phyloP scores from a whole-genome alignment of 2,113 vertebrate species.

The Climacteris rufus region DNA sequence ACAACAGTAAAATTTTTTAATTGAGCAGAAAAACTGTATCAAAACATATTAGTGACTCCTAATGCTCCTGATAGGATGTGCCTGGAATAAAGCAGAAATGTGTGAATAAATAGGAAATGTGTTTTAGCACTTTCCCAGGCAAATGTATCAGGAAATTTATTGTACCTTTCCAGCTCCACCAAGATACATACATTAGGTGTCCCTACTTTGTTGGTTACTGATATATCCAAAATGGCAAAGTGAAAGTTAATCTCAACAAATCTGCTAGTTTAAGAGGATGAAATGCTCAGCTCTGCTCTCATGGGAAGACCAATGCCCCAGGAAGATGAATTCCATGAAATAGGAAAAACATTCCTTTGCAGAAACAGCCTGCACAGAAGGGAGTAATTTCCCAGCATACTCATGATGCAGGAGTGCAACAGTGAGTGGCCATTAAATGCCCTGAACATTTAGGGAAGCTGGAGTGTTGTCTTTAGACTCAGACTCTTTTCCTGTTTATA shows the following conservation, averaged over 20 bases:
- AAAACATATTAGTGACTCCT: not conserved
- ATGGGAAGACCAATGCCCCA: not conserved
- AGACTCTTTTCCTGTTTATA: not conserved
- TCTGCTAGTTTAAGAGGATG: not conserved
- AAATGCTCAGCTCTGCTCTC: not conserved
- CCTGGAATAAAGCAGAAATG: not conserved
- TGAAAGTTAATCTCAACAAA: not conserved
- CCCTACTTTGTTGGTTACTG: not conserved
- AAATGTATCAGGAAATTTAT: not conserved
- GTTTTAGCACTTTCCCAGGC: not conserved
- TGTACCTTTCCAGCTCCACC: not conserved
- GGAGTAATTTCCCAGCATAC: not conserved
- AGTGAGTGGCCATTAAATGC: not conserved
- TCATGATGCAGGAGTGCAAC: rapidly evolving
- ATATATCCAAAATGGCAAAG: not conserved
- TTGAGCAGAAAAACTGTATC: not conserved
- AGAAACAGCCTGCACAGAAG: not conserved
- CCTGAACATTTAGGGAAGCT: not conserved
- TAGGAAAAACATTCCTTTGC: not conserved
- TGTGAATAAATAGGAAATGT: not conserved
- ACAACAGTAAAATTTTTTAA: not conserved
- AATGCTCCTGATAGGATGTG: not conserved
- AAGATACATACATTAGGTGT: not conserved
- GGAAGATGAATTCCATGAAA: not conserved
- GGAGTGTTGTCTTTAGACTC: not conserved